Evolutionary conservation across 2,888 invertebrate genomes (phyloP), one percentile per base, ranked within the genome.

Genomic region (Metalampra italica): DNA sequence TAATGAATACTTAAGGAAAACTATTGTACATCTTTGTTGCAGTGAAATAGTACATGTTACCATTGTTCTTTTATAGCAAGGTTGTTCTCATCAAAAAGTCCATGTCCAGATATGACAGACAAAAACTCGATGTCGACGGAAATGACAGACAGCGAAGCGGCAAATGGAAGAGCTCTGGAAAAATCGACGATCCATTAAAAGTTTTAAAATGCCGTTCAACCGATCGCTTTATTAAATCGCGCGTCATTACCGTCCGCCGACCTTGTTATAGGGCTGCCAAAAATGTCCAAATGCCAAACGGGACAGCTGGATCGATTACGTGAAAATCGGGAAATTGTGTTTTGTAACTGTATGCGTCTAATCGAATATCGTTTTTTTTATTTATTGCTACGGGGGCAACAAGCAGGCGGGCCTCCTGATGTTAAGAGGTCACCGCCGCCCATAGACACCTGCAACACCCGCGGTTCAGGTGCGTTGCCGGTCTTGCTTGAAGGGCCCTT

Each of bases 171-270:
- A 9, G 41, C 41, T 32, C 32, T 14, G 50, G 51, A 57, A 58
- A 60, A 56, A 59, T 57, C 49, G 52, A 49, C 46, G 56, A 54
- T 56, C 62, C 61, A 66, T 69, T 71, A 67, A 65, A 73, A 71
- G 62, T 70, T 66, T 65, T 53, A 60, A 66, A 65, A 62, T 55
- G 54, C 44, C 59, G 59, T 64, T 60, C 57, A 58, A 50, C 53
- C 58, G 56, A 61, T 62, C 69, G 57, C 65, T 74, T 69, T 71
- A 68, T 70, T 70, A 73, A 75, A 75, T 71, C 60, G 68, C 51
- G 56, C 53, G 54, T 66, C 67, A 69, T 71, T 72, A 69, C 57
- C 56, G 47, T 50, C 53, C 15, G 49, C 46, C 52, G 49, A 47
- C 50, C 51, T 56, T 54, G 63, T 62, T 60, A 61, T 55, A 36